phyloP scores from a whole-genome alignment of 2,113 vertebrate species.

The Sialia sialis region DNA sequence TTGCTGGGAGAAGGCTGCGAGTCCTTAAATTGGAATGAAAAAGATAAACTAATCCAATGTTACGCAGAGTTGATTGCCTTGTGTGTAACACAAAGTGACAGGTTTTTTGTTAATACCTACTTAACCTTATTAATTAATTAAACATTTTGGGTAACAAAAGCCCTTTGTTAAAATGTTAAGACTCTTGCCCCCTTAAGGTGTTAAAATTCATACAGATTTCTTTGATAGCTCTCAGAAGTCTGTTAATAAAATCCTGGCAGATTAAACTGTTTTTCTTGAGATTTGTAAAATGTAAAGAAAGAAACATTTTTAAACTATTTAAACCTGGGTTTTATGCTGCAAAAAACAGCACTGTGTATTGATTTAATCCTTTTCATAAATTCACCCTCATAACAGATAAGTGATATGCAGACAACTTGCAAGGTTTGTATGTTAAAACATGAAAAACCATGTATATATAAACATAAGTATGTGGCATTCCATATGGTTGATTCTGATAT shows the following conservation, averaged over 20 bases:
- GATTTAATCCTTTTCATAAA: not conserved
- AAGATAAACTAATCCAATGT: not conserved
- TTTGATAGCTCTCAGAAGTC: not conserved
- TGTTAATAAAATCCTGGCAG: not conserved
- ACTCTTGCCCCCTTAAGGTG: slow-evolving; percentile 23
- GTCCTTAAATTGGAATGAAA: not conserved
- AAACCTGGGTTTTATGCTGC: not conserved
- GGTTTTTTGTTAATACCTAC: slow-evolving; percentile 42
- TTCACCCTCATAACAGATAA: not conserved
- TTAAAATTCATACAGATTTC: slow-evolving; percentile 27
- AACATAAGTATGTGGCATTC: not conserved
- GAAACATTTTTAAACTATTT: not conserved
- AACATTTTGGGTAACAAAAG: slow-evolving; percentile 36
- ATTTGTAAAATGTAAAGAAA: not conserved
- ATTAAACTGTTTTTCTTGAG: not conserved
- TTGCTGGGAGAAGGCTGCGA: not conserved
- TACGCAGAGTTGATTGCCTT: not conserved
- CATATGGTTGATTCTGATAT: not conserved
- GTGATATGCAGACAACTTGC: not conserved
- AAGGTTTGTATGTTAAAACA: not conserved
- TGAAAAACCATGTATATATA: not conserved
- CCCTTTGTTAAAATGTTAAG: slow-evolving; percentile 37
- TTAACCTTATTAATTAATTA: slow-evolving; percentile 60
- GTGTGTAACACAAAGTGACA: slow-evolving; percentile 20
- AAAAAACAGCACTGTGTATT: not conserved